Base-by-base conservation (phyloP, 2,888 invertebrate species). In the Agrochola macilenta region DNA sequence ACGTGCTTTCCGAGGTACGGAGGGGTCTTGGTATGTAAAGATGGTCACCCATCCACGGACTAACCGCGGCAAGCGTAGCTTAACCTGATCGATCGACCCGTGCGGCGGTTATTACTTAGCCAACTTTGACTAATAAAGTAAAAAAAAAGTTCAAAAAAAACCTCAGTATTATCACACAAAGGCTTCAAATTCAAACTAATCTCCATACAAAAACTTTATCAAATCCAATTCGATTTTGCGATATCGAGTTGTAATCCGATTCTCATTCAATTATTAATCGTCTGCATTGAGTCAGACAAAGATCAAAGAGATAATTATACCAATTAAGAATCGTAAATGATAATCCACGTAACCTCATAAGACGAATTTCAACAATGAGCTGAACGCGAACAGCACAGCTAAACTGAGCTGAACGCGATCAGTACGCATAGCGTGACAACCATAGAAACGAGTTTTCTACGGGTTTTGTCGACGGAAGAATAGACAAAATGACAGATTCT, bases 211-310 rank as follows among this genome's bases (percentile, higher is more conserved):
- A 46, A 52, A 61, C n/a, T 58, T 43, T 46, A 43, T 30, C 7
- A n/a, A 72, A 81, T 63, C 61, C n/a, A 63, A 84, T 70, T 64
- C 9, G 23, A 68, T 54, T 65, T 46, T 20, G 17, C 9, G 11
- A 49, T 54, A 71, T 85, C 12, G n/a, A 68, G 30, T 60, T 64
- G 35, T 77, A 74, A 85, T 74, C 65, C 52, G 61, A 71, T 85
- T 77, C 74, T 61, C 46, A 72, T 65, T 78, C 61, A 39, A 82
- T 68, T 72, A 54, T 35, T 39, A 63, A 57, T 30, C 49, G 35
- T 72, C 54, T 66, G 58, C 69, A 72, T 73, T 26, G 12, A 70
- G 54, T 23, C 57, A 65, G 20, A 52, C 23, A 52, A 52, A 76
- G 85, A 81, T 81, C 77, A 76, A 70, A 82, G 78, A 66, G 72